Evolutionary conservation across 2,797 vertebrate species (phyloP).

Genomic region (Bradypodion pumilum): DNA sequence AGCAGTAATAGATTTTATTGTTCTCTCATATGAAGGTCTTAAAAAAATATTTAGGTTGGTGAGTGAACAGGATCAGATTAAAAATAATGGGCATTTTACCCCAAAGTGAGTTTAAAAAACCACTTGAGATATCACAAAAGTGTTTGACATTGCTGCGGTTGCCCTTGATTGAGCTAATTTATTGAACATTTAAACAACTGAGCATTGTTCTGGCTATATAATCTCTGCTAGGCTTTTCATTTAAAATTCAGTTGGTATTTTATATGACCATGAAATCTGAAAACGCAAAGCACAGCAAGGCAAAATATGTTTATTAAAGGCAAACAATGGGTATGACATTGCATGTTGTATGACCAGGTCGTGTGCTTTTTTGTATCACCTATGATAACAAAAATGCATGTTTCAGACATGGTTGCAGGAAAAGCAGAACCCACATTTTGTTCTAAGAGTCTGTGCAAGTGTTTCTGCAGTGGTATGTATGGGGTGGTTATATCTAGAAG

Average conservation of each 20-base stretch:
- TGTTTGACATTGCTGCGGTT: not conserved
- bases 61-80: not conserved
- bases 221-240: not conserved
- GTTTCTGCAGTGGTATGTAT: constrained; percentile 51
- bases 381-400: constrained; percentile 24
- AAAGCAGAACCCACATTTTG: constrained; percentile 33
- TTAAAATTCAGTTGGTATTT: not conserved
- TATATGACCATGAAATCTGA: not conserved
- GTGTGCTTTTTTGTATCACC: constrained; percentile 32
- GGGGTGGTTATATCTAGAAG: constrained; percentile 66
- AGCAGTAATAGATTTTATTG: not conserved
- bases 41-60: not conserved
- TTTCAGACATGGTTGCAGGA: constrained; percentile 44
- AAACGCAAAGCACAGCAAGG: not conserved
- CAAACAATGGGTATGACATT: not conserved
- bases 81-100: not conserved
- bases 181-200: not conserved
- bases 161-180: not conserved
- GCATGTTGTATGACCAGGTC: constrained; percentile 38
- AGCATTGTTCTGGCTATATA: not conserved
- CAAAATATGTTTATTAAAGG: not conserved
- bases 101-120: not conserved
- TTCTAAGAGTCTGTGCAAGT: constrained; percentile 44
- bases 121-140: not conserved
- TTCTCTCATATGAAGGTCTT: not conserved